phyloP scores from a whole-genome alignment of 2,888 invertebrate genomes.

The Leistus spinibarbis region DNA sequence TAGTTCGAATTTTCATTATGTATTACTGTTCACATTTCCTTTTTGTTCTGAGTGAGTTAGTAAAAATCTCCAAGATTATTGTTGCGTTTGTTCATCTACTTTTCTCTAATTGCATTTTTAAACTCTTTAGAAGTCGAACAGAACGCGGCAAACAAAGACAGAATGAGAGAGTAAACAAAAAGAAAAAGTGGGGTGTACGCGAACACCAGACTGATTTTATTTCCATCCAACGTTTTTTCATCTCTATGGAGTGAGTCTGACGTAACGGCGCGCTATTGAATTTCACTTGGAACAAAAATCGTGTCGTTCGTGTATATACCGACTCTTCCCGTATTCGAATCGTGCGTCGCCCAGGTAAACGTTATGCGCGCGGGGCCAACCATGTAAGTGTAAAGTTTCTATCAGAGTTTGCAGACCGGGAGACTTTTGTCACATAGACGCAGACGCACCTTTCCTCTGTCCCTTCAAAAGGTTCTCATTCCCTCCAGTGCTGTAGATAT shows the following conservation, averaged over 20 bases:
- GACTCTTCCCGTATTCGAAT: constrained; percentile 10
- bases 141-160: neutral
- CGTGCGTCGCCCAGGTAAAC: constrained; percentile 26
- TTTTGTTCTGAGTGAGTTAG: too few species aligned
- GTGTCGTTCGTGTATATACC: constrained; percentile 2
- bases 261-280: constrained; percentile 27
- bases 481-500: constrained; percentile 11
- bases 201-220: constrained; percentile 17
- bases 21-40: too few species aligned
- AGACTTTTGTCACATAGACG: constrained; percentile 25
- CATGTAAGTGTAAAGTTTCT: constrained; percentile 34
- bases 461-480: neutral
- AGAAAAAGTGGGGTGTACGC: neutral
- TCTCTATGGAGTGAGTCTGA: constrained; percentile 24
- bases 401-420: constrained; percentile 16
- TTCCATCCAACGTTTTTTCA: constrained; percentile 28
- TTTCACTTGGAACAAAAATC: constrained; percentile 34
- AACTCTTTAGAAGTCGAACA: neutral
- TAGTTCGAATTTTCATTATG: too few species aligned
- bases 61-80: too few species aligned
- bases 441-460: neutral
- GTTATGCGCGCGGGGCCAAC: constrained; percentile 14
- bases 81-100: neutral
- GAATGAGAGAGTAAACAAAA: neutral
- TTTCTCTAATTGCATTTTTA: neutral